Percentiles rank a stretch among this genome's conserved stretches.
Conservation (phyloP, 1,140 invertebrate genomes). For the Drosophila ironensis region DNA sequence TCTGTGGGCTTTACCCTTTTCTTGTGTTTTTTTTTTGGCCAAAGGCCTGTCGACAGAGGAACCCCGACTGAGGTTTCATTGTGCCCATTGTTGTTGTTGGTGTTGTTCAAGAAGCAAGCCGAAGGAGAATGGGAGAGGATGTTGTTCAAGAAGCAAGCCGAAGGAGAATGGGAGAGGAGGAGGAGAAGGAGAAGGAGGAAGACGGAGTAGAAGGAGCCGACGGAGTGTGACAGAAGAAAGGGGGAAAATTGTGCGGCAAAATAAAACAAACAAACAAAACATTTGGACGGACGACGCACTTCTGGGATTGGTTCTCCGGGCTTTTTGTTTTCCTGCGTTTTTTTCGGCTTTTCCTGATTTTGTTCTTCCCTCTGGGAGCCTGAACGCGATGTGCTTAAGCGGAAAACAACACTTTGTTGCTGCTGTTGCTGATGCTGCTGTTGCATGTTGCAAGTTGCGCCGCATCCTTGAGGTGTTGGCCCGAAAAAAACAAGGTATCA, state of each 20-base stretch:
- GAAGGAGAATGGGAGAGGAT: no score
- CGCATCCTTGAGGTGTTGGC: conserved; percentile 64
- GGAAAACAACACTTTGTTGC: conserved; percentile 67
- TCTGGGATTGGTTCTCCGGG: conserved; percentile 29
- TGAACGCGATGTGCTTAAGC: conserved; percentile 72
- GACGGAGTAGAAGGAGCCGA: background rate
- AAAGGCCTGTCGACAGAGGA: conserved; percentile 16
- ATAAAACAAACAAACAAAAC: conserved; percentile 47
- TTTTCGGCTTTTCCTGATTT: background rate
- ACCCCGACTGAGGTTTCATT: conserved; percentile 38
- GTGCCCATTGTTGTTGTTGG: conserved; percentile 20
- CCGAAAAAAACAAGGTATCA: conserved; percentile 16
- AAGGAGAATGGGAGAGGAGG: background rate
- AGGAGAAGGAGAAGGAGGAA: background rate
- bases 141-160: background rate
- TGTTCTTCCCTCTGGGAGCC: background rate
- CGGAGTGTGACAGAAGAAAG: background rate
- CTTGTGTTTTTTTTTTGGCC: background rate
- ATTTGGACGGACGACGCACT: conserved; percentile 27
- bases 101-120: conserved; percentile 21
- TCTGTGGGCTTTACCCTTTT: background rate
- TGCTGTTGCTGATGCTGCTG: conserved; percentile 11
- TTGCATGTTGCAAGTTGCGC: conserved; percentile 24
- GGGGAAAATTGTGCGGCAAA: conserved; percentile 44
- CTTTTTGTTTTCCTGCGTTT: background rate